A percentile compares a stretch with the other conserved stretches of the same genome.
Evolutionary conservation across 2,797 vertebrate genomes (phyloP).

Genomic region (Muscicapa comitata): DNA sequence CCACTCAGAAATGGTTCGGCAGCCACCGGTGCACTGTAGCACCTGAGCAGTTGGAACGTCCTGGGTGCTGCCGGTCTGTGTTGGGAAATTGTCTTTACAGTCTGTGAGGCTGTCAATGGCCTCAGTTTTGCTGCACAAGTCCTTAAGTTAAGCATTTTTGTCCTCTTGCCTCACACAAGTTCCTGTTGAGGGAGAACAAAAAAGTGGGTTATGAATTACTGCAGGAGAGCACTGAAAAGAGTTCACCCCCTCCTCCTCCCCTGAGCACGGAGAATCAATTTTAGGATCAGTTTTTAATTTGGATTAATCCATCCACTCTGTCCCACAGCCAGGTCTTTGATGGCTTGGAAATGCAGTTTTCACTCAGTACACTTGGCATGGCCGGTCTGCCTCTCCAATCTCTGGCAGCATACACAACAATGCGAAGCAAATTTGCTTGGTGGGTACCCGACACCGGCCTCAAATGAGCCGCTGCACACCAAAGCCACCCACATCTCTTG

Average conservation of each 20-base stretch:
- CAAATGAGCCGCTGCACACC: fast-evolving
- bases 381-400: background rate
- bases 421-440: background rate
- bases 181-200: slow-evolving; percentile 54
- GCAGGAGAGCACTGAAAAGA: background rate
- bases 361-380: fast-evolving
- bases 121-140: slow-evolving; percentile 85
- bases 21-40: slow-evolving; percentile 79
- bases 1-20: slow-evolving; percentile 91
- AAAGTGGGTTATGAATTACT: background rate
- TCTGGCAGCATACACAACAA: fast-evolving
- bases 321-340: fast-evolving
- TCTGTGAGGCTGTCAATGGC: slow-evolving; percentile 82
- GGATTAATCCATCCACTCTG: background rate
- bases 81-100: slow-evolving; percentile 75
- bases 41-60: slow-evolving; percentile 81
- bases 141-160: slow-evolving; percentile 90
- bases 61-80: slow-evolving; percentile 69
- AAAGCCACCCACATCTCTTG: background rate
- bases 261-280: fast-evolving
- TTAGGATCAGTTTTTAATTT: background rate
- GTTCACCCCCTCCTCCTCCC: background rate
- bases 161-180: slow-evolving; percentile 38
- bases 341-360: background rate
- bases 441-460: fast-evolving